Conservation (phyloP, 2,113 vertebrate genomes). For the Leptobrachium ailaonicum region DNA sequence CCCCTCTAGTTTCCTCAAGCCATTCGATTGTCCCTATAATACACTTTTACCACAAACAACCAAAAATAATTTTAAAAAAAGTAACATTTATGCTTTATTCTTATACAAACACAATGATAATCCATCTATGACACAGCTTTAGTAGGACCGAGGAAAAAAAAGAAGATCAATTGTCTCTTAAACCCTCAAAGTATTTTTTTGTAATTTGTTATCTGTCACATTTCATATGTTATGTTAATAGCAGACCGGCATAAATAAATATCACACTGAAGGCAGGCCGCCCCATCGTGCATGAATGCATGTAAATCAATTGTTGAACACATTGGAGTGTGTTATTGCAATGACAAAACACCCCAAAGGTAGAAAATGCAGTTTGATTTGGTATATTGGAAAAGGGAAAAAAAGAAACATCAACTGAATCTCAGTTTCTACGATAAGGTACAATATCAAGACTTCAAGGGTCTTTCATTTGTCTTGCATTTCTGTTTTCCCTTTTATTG, state of each 20-base stretch:
- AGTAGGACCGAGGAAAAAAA: too few species aligned
- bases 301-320: conserved; percentile 21
- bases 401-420: background rate
- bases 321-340: conserved; percentile 28
- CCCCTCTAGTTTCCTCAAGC: too few species aligned
- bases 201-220: background rate
- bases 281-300: conserved; percentile 1
- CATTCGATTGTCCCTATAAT: too few species aligned
- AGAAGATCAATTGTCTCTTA: background rate
- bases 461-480: conserved; percentile 6
- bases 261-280: background rate
- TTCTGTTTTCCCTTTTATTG: conserved; percentile 8
- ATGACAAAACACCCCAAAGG: conserved; percentile 24
- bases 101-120: too few species aligned
- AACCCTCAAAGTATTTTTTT: background rate
- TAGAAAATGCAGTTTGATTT: conserved; percentile 15
- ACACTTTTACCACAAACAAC: too few species aligned
- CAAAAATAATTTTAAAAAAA: too few species aligned
- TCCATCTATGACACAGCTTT: background rate
- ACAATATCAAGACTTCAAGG: background rate
- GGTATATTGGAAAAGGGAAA: conserved; percentile 11
- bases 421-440: background rate
- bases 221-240: conserved; percentile 4
- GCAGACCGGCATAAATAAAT: background rate
- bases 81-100: too few species aligned